A percentile compares a stretch with the other conserved stretches of the same genome.
phyloP scores from a whole-genome alignment of 2,888 invertebrate species.

The Xestia c-nigrum region DNA sequence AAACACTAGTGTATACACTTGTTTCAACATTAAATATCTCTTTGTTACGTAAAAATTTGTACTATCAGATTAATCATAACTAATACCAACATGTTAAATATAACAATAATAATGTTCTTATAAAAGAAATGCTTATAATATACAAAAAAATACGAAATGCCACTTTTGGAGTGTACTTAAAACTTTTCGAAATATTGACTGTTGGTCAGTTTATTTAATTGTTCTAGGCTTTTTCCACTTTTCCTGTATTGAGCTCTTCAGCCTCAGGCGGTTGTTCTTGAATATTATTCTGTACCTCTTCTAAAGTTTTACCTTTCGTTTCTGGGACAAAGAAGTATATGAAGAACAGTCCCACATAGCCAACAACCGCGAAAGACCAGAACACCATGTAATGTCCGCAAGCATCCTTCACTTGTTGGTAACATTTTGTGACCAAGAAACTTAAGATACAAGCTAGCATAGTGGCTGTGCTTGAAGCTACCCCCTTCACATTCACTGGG shows the following conservation, averaged over 20 bases:
- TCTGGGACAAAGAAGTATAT: constrained; percentile 91
- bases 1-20: not conserved
- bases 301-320: constrained; percentile 91
- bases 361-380: constrained; percentile 89
- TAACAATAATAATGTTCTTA: constrained; percentile 31
- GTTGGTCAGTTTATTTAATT: not conserved
- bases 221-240: constrained; percentile 37
- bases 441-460: constrained; percentile 90
- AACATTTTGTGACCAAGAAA: constrained; percentile 91
- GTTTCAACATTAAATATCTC: constrained; percentile 7
- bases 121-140: constrained; percentile 22
- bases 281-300: constrained; percentile 91
- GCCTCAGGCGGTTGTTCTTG: constrained; percentile 78
- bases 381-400: constrained; percentile 91
- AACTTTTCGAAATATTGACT: constrained; percentile 19
- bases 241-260: constrained; percentile 67
- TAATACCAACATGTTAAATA: constrained; percentile 32
- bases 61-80: constrained; percentile 8
- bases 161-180: constrained; percentile 16
- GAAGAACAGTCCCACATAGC: constrained; percentile 90
- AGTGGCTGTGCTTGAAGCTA: constrained; percentile 90
- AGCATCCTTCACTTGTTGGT: constrained; percentile 89
- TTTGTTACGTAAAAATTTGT: constrained; percentile 16
- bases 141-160: constrained; percentile 16
- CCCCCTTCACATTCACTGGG: constrained; percentile 91